Evolutionary conservation across 2,888 invertebrate species (phyloP).

Genomic region (Harpalus rubripes): DNA sequence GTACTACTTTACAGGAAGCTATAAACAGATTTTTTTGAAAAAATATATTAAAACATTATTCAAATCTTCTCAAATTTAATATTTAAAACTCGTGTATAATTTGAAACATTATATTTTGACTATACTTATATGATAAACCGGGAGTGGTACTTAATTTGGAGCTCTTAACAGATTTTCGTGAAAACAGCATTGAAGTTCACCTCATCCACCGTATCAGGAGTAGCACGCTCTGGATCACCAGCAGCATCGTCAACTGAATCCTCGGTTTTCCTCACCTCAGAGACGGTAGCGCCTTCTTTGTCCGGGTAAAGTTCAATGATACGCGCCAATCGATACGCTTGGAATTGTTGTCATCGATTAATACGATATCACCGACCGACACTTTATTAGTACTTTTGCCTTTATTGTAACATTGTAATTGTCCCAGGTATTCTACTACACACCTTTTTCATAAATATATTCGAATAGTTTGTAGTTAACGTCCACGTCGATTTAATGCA

Average conservation of each 20-base stretch:
- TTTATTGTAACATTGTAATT: conserved; percentile 18
- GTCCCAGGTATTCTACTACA: not conserved
- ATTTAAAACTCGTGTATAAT: too few species aligned
- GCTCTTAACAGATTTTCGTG: not conserved
- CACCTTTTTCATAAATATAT: not conserved
- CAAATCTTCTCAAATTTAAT: too few species aligned
- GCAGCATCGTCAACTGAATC: not conserved
- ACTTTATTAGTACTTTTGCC: conserved; percentile 13
- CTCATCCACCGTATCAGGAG: not conserved
- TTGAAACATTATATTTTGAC: too few species aligned
- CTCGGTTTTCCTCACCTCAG: not conserved
- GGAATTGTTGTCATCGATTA: not conserved
- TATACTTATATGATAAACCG: too few species aligned
- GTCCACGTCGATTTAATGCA: not conserved
- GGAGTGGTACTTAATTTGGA: too few species aligned
- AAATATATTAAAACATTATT: too few species aligned
- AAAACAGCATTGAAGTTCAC: not conserved
- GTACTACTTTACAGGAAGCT: too few species aligned
- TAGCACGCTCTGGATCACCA: not conserved
- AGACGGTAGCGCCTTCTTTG: conserved; percentile 16
- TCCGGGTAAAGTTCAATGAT: conserved; percentile 1
- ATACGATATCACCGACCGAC: conserved; percentile 22
- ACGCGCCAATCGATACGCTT: conserved; percentile 30
- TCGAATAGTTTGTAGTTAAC: not conserved
- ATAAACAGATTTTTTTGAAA: too few species aligned